Evolutionary conservation across 1,140 invertebrate species (phyloP), one percentile per base, ranked within the genome.

Genomic region (Calephelis virginiensis): DNA sequence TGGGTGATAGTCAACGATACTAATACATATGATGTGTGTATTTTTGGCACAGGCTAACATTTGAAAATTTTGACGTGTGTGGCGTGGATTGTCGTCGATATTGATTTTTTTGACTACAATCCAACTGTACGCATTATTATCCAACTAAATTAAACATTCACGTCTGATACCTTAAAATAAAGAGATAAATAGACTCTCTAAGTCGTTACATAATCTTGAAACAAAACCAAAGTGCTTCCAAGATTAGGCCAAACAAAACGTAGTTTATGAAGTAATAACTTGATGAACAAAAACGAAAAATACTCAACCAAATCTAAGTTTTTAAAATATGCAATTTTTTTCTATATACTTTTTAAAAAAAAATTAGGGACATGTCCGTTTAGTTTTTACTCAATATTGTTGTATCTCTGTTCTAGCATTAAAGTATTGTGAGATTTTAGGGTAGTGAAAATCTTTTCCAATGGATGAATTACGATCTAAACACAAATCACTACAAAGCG

Each of bases 391-490:
- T 43, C 40, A 43, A 43, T 43, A 8, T 43, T 43, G 8, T 28
- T 28, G 48, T 53, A 5, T 14, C 8, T 53, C 6, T 28, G 14
- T 10, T 28, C 49, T 17, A 53, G 14, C 40, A 4, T 28, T 28
- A 28, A 43, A 43, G 6, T 43, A 43, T 43, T 43, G 40, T 43
- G 5, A 43, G 40, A 43, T 7, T 43, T 43, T 43, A 13, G n/a
- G 14, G 43, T 45, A 14, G 13, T 61, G 43, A 61, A 61, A 61
- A 61, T 45, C 37, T 7, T 38, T 43, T 46, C 38, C 67, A 71
- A 90, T 90, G 87, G 85, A 90, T 70, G 87, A 90, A 66, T 67
- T 86, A 63, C 74, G 81, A 40, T 77, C 75, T 46, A 88, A 86
- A 80, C 83, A 90, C 65, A 90, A 88, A 67, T 72, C 81, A 11